Base-by-base conservation (phyloP, 2,888 invertebrate genomes). In the Urechis unicinctus region DNA sequence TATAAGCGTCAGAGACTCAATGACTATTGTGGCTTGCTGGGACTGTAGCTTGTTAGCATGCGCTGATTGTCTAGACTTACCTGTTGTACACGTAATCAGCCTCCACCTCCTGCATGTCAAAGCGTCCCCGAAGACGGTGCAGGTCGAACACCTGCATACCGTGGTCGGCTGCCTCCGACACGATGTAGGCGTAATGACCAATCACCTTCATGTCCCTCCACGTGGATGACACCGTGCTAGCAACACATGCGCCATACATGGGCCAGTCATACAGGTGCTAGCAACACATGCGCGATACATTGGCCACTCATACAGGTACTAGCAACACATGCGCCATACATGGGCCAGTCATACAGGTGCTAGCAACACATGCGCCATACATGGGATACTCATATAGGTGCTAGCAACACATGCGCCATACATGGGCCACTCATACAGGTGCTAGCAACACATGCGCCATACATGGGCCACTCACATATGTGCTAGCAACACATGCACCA, bases 121-220 rank as follows among this genome's bases (percentile, higher is more conserved):
- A 6, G 13, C 22, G 22, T 28, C 49, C 49, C 30, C 49, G 9
- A 21, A 49, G 28, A 9, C 26, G 22, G 17, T 9, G 9, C 29
- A 49, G 22, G 22, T 49, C 49, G 21, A 29, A 13, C 9, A 49
- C 49, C 30, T 49, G 49, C 9, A 49, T 9, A 6, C 49, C 49
- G 28, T 49, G 49, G 13, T 28, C 25, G 28, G 26, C n/a, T 26
- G 49, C 49, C 28, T 49, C 49, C 6, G 49, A 49, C 21, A 17
- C 49, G n/a, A 28, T 49, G 49, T 49, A 49, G 9, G 21, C 28
- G 30, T 49, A 22, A 28, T 49, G 9, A 22, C 26, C 22, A 6
- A 49, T 9, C 22, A 49, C 49, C 30, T 49, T 49, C 26, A 49
- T 28, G 30, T 49, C 49, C 9, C 49, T 6, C 49, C 49, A 49